Evolutionary conservation across 2,888 invertebrate species (phyloP).

Genomic region (Odontocerum albicorne): DNA sequence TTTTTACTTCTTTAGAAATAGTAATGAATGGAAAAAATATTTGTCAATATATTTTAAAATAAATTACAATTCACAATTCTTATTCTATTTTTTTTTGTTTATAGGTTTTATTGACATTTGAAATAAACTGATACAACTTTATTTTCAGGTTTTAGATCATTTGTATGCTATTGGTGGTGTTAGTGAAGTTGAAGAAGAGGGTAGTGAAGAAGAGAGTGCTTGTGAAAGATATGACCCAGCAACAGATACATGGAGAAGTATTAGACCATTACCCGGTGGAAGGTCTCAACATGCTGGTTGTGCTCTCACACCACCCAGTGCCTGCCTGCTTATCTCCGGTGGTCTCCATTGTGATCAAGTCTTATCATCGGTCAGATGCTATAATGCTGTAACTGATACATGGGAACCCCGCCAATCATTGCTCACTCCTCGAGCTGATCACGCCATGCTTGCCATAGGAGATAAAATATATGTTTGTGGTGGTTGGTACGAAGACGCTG

Average conservation of each 20-base stretch:
- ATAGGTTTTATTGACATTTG: no score
- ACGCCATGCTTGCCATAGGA: slow-evolving; percentile 61
- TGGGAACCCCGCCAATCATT: slow-evolving; percentile 60
- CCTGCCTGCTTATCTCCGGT: slow-evolving; percentile 52
- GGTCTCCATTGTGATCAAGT: slow-evolving; percentile 59
- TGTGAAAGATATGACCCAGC: slow-evolving; percentile 64
- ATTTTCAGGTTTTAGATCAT: slow-evolving; percentile 41
- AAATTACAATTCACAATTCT: no score
- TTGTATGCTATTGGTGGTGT: slow-evolving; percentile 68
- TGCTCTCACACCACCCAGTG: slow-evolving; percentile 43
- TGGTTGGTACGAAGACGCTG: slow-evolving; percentile 62
- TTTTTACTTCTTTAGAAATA: neutral
- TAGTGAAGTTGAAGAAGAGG: slow-evolving; percentile 53
- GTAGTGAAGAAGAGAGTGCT: slow-evolving; percentile 47
- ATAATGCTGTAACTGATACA: slow-evolving; percentile 52
- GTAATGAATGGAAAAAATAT: neutral
- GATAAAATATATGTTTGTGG: slow-evolving; percentile 65
- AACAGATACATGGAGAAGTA: slow-evolving; percentile 60
- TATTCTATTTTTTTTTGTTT: no score
- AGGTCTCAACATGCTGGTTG: slow-evolving; percentile 63
- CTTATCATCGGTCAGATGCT: slow-evolving; percentile 53
- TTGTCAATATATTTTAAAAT: neutral
- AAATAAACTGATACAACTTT: neutral
- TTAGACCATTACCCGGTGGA: slow-evolving; percentile 57
- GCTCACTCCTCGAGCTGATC: slow-evolving; percentile 65